Percentiles rank a stretch among this genome's conserved stretches.
phyloP scores from a whole-genome alignment of 2,797 vertebrate species.

The Sardinella longiceps region DNA sequence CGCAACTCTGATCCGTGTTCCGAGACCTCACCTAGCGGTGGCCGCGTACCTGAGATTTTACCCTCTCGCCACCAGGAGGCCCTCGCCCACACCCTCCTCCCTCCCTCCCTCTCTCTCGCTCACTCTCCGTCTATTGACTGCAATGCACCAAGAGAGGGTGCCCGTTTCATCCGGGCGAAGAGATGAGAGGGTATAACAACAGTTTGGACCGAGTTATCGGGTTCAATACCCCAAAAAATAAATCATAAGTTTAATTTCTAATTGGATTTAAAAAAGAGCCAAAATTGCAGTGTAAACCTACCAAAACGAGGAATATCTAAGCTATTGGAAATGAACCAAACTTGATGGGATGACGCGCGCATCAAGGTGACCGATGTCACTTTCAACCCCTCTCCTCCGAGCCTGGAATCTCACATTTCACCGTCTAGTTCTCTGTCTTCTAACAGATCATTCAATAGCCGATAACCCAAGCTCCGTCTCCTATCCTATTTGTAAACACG shows the following conservation, averaged over 20 bases:
- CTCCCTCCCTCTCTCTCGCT: slow-evolving; percentile 49
- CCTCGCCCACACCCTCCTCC: not conserved
- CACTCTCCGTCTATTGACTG: slow-evolving; percentile 63
- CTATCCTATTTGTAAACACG: not conserved
- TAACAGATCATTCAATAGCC: not conserved
- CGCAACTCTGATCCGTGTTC: slow-evolving; percentile 30
- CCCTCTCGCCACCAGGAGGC: slow-evolving; percentile 41
- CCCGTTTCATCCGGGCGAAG: not conserved
- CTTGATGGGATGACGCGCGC: slow-evolving; percentile 2
- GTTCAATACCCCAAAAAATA: not conserved
- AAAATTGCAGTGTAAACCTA: not conserved
- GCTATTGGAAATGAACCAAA: not conserved
- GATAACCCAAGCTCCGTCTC: not conserved
- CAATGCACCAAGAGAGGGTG: slow-evolving; percentile 75
- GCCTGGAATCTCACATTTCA: not conserved
- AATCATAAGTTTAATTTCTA: not conserved
- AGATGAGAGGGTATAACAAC: not conserved
- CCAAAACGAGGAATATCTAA: not conserved
- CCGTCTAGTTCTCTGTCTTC: not conserved
- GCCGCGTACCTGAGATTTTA: slow-evolving; percentile 56
- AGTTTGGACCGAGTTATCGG: not conserved
- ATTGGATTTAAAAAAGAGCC: not conserved
- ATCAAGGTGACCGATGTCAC: slow-evolving; percentile 46
- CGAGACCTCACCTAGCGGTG: slow-evolving; percentile 35
- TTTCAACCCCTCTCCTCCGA: not conserved